Evolutionary conservation across 1,140 invertebrate species (phyloP).

Genomic region (Bombus affinis): DNA sequence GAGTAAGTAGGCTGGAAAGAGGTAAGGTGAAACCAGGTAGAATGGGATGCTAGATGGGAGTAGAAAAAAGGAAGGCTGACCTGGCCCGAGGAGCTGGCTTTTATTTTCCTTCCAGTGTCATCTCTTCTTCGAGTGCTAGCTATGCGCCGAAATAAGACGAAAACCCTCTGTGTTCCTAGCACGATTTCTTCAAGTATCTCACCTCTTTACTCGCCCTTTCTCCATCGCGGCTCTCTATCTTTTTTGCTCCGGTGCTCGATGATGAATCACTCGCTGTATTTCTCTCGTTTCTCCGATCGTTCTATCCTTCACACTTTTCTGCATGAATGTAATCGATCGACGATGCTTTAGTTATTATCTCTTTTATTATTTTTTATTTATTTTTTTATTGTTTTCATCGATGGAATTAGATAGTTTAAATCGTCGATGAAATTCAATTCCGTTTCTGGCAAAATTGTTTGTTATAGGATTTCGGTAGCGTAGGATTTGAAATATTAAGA

Average conservation of each 20-base stretch:
- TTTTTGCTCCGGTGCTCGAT: conserved; percentile 14
- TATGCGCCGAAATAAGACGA: conserved; percentile 61
- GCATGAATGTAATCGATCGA: neutral
- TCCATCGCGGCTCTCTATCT: neutral
- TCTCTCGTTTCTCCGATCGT: conserved; percentile 11
- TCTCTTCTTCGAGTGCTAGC: conserved; percentile 53
- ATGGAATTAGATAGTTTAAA: neutral
- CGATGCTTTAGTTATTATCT: neutral
- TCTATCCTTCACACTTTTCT: neutral
- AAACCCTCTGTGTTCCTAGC: conserved; percentile 60
- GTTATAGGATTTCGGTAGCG: neutral
- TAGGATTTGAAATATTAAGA: neutral
- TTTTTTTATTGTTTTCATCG: neutral
- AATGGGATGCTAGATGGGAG: conserved; percentile 8
- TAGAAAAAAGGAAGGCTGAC: conserved; percentile 14
- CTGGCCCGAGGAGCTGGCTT: conserved; percentile 45
- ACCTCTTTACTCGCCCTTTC: conserved; percentile 35
- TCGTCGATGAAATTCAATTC: too few species aligned
- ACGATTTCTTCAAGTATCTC: conserved; percentile 66
- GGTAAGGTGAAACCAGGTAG: conserved; percentile 24
- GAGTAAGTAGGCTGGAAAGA: conserved; percentile 42
- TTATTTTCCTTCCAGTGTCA: conserved; percentile 64
- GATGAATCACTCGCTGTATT: neutral
- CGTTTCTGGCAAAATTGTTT: too few species aligned
- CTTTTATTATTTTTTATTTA: neutral